Percentiles rank a stretch among this genome's conserved stretches.
phyloP scores from a whole-genome alignment of 2,888 invertebrate species.

The Leistus spinibarbis region DNA sequence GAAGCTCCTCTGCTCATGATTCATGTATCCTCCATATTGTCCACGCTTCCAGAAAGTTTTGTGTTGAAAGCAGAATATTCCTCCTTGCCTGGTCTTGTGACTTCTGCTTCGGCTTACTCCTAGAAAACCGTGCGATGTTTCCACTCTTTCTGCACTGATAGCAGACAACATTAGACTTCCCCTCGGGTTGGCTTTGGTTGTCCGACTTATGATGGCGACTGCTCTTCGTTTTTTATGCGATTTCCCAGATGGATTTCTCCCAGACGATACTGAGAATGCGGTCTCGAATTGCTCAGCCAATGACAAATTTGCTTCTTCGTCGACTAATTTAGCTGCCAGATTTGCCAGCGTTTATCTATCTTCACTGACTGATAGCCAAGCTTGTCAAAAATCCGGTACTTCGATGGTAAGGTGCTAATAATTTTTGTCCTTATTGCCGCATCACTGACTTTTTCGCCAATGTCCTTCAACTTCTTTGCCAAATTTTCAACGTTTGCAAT shows the following conservation, averaged over 20 bases:
- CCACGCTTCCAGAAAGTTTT: not conserved
- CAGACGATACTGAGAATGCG: conserved; percentile 6
- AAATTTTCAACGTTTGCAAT: conserved; percentile 41
- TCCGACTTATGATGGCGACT: not conserved
- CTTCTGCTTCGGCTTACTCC: conserved; percentile 6
- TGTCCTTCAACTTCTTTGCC: conserved; percentile 30
- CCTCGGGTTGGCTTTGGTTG: not conserved
- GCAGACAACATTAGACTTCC: conserved; percentile 19
- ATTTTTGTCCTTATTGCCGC: conserved; percentile 37
- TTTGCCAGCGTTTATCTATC: no score
- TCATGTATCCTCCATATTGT: conserved; percentile 40
- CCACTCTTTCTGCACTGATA: conserved; percentile 43
- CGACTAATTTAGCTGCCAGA: conserved; percentile 41
- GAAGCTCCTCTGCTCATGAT: conserved; percentile 46
- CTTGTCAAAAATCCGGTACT: conserved; percentile 42
- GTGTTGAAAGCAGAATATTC: no score
- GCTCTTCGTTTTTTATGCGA: not conserved
- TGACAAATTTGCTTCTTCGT: conserved; percentile 41
- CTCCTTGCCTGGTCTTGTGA: conserved; percentile 14
- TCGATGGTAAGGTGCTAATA: conserved; percentile 30
- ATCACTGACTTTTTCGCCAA: conserved; percentile 34
- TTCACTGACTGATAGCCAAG: conserved; percentile 44
- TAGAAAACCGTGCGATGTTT: conserved; percentile 40
- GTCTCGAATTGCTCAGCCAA: conserved; percentile 3
- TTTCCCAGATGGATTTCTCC: not conserved